These are phyloP conservation scores for Lepidocyrtinus sp. DNA, from an alignment of 2,888 invertebrate species.

Conservation along the genomic window DNA sequence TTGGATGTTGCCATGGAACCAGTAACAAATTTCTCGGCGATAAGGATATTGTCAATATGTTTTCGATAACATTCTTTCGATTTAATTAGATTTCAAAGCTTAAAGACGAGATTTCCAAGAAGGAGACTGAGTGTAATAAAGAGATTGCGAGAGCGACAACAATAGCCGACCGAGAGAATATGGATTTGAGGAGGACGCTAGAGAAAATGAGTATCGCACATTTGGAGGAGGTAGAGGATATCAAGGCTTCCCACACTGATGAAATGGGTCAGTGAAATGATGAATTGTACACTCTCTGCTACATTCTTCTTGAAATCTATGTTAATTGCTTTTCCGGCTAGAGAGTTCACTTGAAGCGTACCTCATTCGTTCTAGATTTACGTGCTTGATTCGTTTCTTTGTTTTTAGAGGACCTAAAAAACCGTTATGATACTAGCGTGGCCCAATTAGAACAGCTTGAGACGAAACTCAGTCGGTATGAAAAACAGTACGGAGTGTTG, in stretches of 20 bases:
- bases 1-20: no score
- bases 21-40: no score
- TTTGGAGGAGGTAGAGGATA: conserved; percentile 81
- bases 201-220: conserved; percentile 83
- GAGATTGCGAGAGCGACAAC: conserved; percentile 78
- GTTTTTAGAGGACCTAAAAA: conserved; percentile 43
- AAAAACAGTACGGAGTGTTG: conserved; percentile 39
- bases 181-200: conserved; percentile 81
- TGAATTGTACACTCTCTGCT: neutral
- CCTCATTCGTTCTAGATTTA: neutral
- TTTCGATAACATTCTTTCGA: no score
- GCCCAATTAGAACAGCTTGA: conserved; percentile 53
- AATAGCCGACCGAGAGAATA: conserved; percentile 80
- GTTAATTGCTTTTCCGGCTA: conserved; percentile 37
- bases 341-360: neutral
- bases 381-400: neutral
- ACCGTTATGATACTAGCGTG: conserved; percentile 58
- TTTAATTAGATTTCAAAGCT: conserved; percentile 78
- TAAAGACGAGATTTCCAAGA: conserved; percentile 79
- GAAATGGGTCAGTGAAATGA: conserved; percentile 77
- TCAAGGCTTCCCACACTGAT: conserved; percentile 78
- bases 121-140: conserved; percentile 76
- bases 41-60: no score
- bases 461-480: conserved; percentile 47
- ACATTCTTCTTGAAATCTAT: conserved; percentile 24